Evolutionary conservation across 2,113 vertebrate species (phyloP).

Genomic region (Manacus vitellinus): DNA sequence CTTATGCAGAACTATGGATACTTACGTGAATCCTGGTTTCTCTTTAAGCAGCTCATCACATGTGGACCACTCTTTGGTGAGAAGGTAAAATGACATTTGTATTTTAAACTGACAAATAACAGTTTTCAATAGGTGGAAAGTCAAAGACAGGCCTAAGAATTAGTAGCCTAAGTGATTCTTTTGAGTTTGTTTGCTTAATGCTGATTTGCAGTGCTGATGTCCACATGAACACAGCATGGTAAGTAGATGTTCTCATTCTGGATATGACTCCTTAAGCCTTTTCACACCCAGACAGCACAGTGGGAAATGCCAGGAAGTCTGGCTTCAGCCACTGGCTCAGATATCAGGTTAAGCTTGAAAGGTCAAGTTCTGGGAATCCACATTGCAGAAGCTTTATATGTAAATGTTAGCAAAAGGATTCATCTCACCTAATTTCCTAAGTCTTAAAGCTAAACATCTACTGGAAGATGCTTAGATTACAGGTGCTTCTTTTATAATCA

Average conservation of each 20-base stretch:
- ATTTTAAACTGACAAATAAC: background rate
- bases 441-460: background rate
- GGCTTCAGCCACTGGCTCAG: background rate
- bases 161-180: background rate
- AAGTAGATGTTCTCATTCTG: background rate
- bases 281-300: background rate
- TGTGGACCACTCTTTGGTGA: background rate
- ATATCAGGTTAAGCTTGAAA: conserved; percentile 44
- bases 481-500: background rate
- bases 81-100: background rate
- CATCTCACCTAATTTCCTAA: background rate
- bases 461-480: background rate
- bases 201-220: background rate
- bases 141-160: background rate
- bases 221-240: background rate
- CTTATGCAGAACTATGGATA: background rate
- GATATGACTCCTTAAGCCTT: background rate
- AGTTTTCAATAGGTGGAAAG: background rate
- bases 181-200: background rate
- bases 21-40: background rate
- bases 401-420: conserved; percentile 10
- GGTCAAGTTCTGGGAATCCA: background rate
- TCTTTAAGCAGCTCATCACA: background rate
- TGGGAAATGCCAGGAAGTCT: conserved; percentile 32
- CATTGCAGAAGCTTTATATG: background rate